These are phyloP conservation scores for Laterallus jamaicensis DNA, from an alignment of 2,113 vertebrate genomes.

Conservation along the genomic window DNA sequence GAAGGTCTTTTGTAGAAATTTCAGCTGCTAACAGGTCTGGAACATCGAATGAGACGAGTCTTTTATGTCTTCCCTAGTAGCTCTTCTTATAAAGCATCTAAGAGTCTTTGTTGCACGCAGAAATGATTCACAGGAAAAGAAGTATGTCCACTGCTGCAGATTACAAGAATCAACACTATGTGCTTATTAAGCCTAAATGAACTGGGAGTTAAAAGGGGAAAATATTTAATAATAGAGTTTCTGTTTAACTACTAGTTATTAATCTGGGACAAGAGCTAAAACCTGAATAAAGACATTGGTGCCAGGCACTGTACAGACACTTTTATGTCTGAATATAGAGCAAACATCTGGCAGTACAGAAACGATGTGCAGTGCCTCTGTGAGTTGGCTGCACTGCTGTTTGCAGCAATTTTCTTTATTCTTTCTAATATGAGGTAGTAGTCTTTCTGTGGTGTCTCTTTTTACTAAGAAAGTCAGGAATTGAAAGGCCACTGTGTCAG, in stretches of 20 bases:
- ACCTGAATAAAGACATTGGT: background rate
- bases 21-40: background rate
- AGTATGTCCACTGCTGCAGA: background rate
- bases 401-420: background rate
- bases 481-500: background rate
- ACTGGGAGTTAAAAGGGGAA: background rate
- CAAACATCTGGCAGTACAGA: background rate
- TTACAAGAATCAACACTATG: background rate
- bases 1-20: background rate
- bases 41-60: background rate
- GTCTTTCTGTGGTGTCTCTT: background rate
- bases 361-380: background rate
- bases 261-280: background rate
- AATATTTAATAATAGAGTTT: background rate
- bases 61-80: background rate
- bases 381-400: background rate
- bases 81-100: background rate
- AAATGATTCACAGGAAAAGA: background rate
- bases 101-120: background rate
- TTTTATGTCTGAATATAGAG: background rate
- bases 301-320: background rate
- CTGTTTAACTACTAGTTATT: background rate
- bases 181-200: background rate
- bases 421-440: background rate
- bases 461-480: background rate